These are phyloP conservation scores for Pachypeltis micranthus DNA, from an alignment of 1,140 invertebrate species.

Conservation along the genomic window DNA sequence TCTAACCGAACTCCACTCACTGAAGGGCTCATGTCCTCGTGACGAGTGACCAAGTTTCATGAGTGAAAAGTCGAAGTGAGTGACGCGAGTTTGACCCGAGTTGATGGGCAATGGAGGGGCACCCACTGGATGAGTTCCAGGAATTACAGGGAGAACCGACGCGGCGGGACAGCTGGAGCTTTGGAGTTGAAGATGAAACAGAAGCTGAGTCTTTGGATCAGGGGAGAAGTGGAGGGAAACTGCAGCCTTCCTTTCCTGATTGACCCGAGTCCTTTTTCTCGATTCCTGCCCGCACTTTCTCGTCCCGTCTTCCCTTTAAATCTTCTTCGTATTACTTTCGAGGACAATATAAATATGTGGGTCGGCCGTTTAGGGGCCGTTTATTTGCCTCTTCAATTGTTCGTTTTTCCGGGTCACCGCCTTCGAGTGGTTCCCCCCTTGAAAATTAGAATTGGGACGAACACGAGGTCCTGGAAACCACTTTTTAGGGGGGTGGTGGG, in stretches of 20 bases:
- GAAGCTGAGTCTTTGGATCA: no score
- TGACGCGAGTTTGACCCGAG: not conserved
- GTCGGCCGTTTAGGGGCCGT: not conserved
- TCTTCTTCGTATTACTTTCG: not conserved
- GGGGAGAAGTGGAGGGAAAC: no score
- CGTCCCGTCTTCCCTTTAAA: not conserved
- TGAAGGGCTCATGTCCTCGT: not conserved
- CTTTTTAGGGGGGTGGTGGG: no score
- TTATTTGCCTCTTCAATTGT: no score
- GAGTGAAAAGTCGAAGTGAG: no score
- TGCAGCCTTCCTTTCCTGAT: not conserved
- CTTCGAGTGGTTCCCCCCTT: no score
- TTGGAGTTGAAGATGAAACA: no score
- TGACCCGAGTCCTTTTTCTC: not conserved
- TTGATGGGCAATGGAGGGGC: not conserved
- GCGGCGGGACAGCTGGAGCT: not conserved
- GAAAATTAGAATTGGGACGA: no score
- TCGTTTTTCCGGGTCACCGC: no score
- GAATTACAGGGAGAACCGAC: not conserved
- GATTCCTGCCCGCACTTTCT: not conserved
- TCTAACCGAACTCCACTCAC: not conserved
- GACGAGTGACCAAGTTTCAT: not conserved
- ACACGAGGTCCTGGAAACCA: no score
- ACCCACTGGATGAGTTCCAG: not conserved
- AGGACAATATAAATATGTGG: not conserved